These are phyloP conservation scores for Morpho achilles DNA, from an alignment of 2,888 invertebrate genomes.

Conservation along the genomic window DNA sequence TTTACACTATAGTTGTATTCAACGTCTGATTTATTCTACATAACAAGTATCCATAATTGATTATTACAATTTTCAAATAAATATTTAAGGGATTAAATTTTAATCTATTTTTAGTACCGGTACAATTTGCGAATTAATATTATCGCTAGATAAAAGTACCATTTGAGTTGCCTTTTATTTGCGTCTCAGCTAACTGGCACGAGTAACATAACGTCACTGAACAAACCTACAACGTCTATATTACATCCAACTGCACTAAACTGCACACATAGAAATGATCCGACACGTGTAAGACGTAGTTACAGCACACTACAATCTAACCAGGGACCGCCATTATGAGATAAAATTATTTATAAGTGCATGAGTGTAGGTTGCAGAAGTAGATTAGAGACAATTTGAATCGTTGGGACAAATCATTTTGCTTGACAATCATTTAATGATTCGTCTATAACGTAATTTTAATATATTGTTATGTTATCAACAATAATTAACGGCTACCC, in stretches of 20 bases:
- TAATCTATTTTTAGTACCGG: too few relatives aligned
- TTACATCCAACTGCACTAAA: slow-evolving; percentile 34
- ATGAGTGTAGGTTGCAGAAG: slow-evolving; percentile 24
- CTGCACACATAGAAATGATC: slow-evolving; percentile 36
- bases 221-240: slow-evolving; percentile 29
- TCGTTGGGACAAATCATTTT: slow-evolving; percentile 5
- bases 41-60: too few relatives aligned
- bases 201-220: slow-evolving; percentile 33
- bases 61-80: too few relatives aligned
- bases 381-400: slow-evolving; percentile 18
- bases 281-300: slow-evolving; percentile 45
- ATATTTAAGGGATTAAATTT: too few relatives aligned
- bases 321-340: slow-evolving; percentile 32
- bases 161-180: slow-evolving; percentile 21
- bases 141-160: slow-evolving; percentile 10
- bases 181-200: slow-evolving; percentile 33
- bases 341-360: slow-evolving; percentile 29
- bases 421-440: neutral
- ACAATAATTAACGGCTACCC: too few relatives aligned
- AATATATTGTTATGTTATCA: too few relatives aligned
- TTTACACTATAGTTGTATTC: too few relatives aligned
- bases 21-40: too few relatives aligned
- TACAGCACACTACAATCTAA: slow-evolving; percentile 33
- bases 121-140: too few relatives aligned
- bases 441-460: too few relatives aligned